Evolutionary conservation across 1,140 invertebrate species (phyloP).

Genomic region (Phenacoccus solenopsis): DNA sequence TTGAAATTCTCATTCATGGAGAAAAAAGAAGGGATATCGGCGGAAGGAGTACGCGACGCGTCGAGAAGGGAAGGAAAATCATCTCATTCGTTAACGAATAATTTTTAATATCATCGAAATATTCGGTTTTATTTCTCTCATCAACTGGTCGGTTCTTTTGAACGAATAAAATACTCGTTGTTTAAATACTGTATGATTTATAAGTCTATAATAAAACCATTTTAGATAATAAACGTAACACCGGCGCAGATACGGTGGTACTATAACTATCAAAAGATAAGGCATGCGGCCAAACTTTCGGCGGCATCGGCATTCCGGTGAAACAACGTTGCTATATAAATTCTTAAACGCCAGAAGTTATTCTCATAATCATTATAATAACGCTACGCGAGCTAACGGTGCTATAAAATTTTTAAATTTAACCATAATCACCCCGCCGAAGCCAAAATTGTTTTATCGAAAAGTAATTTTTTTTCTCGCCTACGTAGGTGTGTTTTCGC

Average conservation of each 20-base stretch:
- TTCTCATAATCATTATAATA: neutral
- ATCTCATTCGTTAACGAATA: too few relatives aligned
- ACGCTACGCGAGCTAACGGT: neutral
- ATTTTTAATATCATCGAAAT: neutral
- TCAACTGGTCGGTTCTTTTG: neutral
- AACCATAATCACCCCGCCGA: neutral
- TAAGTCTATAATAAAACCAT: neutral
- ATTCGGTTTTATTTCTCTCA: neutral
- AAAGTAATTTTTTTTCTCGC: too few relatives aligned
- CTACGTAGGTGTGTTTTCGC: too few relatives aligned
- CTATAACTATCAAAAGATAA: neutral
- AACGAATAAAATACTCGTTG: neutral
- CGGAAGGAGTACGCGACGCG: too few relatives aligned
- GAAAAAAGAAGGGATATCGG: neutral
- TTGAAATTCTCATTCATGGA: neutral
- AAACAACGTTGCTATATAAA: conserved; percentile 2
- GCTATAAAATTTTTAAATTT: neutral
- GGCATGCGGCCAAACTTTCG: neutral
- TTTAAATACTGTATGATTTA: neutral
- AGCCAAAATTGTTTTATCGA: too few relatives aligned
- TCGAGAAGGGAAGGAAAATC: too few relatives aligned
- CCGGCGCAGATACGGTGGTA: neutral
- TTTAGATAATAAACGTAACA: neutral
- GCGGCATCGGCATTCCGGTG: neutral
- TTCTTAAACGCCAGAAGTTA: neutral